Percentiles rank a stretch among this genome's conserved stretches.
Conservation (phyloP, 53 echinoderm and acorn worm genomes). For the Arbacia lixula region DNA sequence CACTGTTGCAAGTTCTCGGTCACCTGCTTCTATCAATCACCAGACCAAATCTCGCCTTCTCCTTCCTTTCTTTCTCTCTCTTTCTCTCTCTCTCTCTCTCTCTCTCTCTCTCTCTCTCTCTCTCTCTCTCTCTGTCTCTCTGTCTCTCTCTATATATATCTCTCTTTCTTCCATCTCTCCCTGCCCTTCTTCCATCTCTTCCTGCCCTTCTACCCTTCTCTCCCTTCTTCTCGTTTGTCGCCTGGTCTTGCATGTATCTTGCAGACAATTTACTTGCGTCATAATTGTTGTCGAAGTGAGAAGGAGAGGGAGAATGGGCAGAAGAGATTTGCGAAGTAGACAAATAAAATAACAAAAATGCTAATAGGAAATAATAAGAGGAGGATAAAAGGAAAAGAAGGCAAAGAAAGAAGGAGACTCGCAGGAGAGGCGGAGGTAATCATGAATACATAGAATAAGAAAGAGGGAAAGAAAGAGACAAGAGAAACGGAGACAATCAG, state of each 20-base stretch:
- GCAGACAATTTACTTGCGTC: no score
- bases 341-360: no score
- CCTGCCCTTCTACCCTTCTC: background rate
- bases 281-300: background rate
- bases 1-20: conserved; percentile 28
- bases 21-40: conserved; percentile 37
- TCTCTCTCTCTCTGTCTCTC: background rate
- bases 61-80: background rate
- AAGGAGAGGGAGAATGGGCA: background rate
- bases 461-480: no score
- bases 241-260: background rate
- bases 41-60: background rate
- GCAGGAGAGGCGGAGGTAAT: background rate
- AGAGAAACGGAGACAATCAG: background rate
- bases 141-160: no score
- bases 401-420: background rate
- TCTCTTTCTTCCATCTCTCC: no score
- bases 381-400: background rate
- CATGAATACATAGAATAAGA: no score
- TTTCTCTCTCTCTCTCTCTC: background rate
- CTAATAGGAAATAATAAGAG: background rate
- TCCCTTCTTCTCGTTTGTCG: background rate
- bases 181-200: background rate
- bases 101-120: background rate
- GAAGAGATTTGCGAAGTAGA: no score